Base-by-base conservation (phyloP, 2,797 vertebrate genomes). In the Liasis olivaceus region DNA sequence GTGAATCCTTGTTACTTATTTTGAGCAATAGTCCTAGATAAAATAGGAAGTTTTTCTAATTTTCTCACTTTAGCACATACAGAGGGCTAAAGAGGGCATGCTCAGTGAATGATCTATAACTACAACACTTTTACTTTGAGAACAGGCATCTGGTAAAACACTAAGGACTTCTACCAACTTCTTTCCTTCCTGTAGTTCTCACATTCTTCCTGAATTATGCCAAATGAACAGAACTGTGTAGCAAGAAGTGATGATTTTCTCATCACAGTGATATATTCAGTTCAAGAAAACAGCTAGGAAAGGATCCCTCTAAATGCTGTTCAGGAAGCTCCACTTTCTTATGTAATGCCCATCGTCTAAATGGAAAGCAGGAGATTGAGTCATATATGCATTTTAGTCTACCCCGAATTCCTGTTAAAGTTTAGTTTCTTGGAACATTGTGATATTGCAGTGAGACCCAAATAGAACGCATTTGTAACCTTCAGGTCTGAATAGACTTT, bases 151-250 rank as follows among this genome's bases (percentile, higher is more conserved):
- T 98, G 62, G 97, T 98, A 98, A 31, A 63, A 98, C 95, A 2
- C 54, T 93, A 24, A 97, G 93, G 0, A 96, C 95, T 85, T 98
- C 95, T 13, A 94, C 11, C 87, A 98, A 91, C 42, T 97, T 97
- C 58, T 93, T 95, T 14, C 95, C 93, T 22, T 97, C 91, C 95
- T 97, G 94, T 0, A 97, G 89, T 6, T 98, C 97, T n/a, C 93
- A 95, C 94, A 97, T 96, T 66, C 95, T 96, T 69, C 95, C 97
- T 66, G 95, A 94, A 95, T 98, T 98, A 89, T 99, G 97, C 95
- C 98, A 99, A 13, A 98, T 98, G 96, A 99, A 98, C 90, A 99
- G 95, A 26, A 99, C 98, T 99, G 99, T 99, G 6, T 98, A 98
- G 54, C 97, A 96, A 84, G 99, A 99, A 93, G 97, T 96, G 63